phyloP scores from a whole-genome alignment of 2,888 invertebrate species.

The Unio delphinus region DNA sequence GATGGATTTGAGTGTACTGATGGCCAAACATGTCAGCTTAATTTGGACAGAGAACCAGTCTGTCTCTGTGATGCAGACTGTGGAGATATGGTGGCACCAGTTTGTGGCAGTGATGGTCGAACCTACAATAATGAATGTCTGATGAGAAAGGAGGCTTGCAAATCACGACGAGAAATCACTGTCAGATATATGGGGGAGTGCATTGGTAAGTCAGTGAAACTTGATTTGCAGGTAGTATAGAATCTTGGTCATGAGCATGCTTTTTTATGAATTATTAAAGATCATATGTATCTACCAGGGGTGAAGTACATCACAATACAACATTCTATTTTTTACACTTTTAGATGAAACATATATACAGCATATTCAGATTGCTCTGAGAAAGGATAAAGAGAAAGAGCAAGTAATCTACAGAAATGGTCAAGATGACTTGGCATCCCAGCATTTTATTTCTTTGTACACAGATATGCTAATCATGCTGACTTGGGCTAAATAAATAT shows the following conservation, averaged over 20 bases:
- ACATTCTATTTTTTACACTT: too few species aligned
- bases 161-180: conserved; percentile 78
- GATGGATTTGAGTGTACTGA: conserved; percentile 83
- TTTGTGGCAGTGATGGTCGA: conserved; percentile 92
- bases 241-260: background rate
- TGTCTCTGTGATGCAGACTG: conserved; percentile 85
- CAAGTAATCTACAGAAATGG: too few species aligned
- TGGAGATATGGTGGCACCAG: conserved; percentile 76
- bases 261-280: too few species aligned
- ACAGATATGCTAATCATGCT: too few species aligned
- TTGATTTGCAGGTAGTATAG: background rate
- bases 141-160: conserved; percentile 90
- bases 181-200: conserved; percentile 89
- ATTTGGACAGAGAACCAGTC: conserved; percentile 82
- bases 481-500: too few species aligned
- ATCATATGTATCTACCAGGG: too few species aligned
- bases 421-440: too few species aligned
- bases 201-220: conserved; percentile 68
- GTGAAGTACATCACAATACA: too few species aligned
- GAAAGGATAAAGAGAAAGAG: too few species aligned
- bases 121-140: conserved; percentile 95
- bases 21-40: conserved; percentile 87
- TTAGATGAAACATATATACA: too few species aligned
- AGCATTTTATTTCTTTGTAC: too few species aligned
- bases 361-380: too few species aligned